phyloP scores from a whole-genome alignment of 2,888 invertebrate species.

The Dendrolimus houi region DNA sequence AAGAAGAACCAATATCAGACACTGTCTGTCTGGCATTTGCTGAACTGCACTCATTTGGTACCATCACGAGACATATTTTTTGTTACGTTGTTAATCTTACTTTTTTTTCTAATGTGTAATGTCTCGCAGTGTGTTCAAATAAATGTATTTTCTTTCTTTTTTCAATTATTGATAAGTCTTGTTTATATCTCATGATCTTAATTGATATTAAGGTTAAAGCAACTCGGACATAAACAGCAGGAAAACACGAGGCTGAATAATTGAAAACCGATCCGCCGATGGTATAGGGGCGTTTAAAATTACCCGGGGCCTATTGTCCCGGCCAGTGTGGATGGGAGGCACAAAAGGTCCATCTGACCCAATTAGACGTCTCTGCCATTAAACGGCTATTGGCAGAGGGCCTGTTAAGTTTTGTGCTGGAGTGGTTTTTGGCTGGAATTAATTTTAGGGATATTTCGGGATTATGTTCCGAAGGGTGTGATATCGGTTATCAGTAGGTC shows the following conservation, averaged over 20 bases:
- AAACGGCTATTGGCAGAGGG: slow-evolving; percentile 9
- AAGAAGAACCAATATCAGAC: too few relatives aligned
- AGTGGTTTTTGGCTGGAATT: slow-evolving; percentile 11
- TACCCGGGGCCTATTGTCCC: slow-evolving; percentile 20
- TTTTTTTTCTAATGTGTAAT: too few relatives aligned
- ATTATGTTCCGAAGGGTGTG: neutral
- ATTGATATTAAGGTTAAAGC: neutral
- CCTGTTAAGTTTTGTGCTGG: slow-evolving; percentile 15
- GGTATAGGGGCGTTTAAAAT: slow-evolving; percentile 17
- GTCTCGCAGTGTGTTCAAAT: too few relatives aligned
- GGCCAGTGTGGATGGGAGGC: slow-evolving; percentile 15
- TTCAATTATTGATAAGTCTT: too few relatives aligned
- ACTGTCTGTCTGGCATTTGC: too few relatives aligned
- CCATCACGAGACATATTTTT: too few relatives aligned
- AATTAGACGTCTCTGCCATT: slow-evolving; percentile 29
- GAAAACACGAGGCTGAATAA: slow-evolving; percentile 3
- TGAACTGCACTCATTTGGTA: too few relatives aligned
- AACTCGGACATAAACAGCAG: neutral
- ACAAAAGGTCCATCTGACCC: slow-evolving; percentile 29
- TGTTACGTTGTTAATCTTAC: too few relatives aligned
- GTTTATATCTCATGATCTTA: too few relatives aligned
- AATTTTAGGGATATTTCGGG: slow-evolving; percentile 6
- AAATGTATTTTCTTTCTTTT: too few relatives aligned
- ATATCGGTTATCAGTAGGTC: neutral
- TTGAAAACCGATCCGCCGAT: slow-evolving; percentile 7